Percentiles rank a stretch among this genome's conserved stretches.
Conservation (phyloP, 2,113 vertebrate genomes). For the Phoxinus phoxinus region DNA sequence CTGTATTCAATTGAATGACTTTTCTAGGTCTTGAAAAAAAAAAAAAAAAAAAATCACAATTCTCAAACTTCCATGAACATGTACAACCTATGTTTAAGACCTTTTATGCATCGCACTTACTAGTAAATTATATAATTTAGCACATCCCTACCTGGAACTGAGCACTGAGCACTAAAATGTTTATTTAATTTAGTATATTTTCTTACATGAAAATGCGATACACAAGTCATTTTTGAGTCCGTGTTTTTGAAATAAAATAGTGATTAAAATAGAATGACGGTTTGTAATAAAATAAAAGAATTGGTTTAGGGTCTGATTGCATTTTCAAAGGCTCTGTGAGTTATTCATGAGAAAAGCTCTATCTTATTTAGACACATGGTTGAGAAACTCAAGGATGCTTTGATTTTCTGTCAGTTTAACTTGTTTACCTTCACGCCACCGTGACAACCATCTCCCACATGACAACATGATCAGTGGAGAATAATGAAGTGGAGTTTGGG, state of each 20-base stretch:
- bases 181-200: neutral
- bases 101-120: neutral
- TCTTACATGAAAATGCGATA: neutral
- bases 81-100: neutral
- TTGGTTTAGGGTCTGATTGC: neutral
- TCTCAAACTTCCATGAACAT: too few species aligned
- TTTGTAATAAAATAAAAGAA: neutral
- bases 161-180: neutral
- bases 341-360: constrained; percentile 32
- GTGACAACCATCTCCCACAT: constrained; percentile 43
- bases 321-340: constrained; percentile 24
- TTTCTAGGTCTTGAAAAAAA: neutral
- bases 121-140: neutral
- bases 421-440: constrained; percentile 33
- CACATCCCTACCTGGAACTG: neutral
- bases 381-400: constrained; percentile 36
- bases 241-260: neutral
- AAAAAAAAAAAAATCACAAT: neutral
- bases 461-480: constrained; percentile 20
- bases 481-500: constrained; percentile 38
- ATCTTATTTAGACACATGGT: constrained; percentile 45
- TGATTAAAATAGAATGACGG: neutral
- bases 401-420: constrained; percentile 41
- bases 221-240: neutral
- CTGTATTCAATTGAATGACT: neutral